phyloP scores from a whole-genome alignment of 64 coral and sea anemone species.

The Pocillopora damicornis region DNA sequence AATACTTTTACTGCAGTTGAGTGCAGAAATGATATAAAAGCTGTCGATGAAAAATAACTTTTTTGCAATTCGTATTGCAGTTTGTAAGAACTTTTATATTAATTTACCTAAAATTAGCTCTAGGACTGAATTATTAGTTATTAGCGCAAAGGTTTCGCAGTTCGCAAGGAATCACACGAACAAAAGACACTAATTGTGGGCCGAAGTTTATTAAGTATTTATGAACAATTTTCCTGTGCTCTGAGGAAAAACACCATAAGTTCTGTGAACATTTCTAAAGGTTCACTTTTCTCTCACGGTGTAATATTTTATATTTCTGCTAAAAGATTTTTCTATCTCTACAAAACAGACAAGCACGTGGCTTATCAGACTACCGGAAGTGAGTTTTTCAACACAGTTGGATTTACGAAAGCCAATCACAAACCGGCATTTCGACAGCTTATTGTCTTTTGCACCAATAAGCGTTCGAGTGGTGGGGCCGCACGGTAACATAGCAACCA shows the following conservation, averaged over 20 bases:
- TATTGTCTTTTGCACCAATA: conserved; percentile 41
- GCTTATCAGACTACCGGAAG: conserved; percentile 41
- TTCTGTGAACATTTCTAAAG: too few relatives aligned
- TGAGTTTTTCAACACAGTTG: neutral
- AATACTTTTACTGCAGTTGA: neutral
- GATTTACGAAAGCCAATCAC: conserved; percentile 41
- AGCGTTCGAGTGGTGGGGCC: conserved; percentile 27
- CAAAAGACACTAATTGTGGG: neutral
- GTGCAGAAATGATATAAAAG: too few relatives aligned
- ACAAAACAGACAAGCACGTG: conserved; percentile 28
- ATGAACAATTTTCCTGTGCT: neutral
- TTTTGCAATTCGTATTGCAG: too few relatives aligned
- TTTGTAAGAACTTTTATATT: too few relatives aligned
- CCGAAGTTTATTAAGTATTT: neutral
- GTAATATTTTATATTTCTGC: neutral
- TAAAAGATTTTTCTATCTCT: neutral
- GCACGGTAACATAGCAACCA: conserved; percentile 48
- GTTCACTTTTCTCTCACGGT: neutral
- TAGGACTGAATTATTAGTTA: too few relatives aligned
- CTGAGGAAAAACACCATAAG: neutral
- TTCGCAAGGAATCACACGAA: too few relatives aligned
- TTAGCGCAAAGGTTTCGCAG: too few relatives aligned
- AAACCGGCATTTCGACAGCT: neutral
- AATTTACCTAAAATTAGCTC: too few relatives aligned
- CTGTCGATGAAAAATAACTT: too few relatives aligned